Evolutionary conservation across 2,113 vertebrate species (phyloP), one percentile per base, ranked within the genome.

Genomic region (Cepphus grylle): DNA sequence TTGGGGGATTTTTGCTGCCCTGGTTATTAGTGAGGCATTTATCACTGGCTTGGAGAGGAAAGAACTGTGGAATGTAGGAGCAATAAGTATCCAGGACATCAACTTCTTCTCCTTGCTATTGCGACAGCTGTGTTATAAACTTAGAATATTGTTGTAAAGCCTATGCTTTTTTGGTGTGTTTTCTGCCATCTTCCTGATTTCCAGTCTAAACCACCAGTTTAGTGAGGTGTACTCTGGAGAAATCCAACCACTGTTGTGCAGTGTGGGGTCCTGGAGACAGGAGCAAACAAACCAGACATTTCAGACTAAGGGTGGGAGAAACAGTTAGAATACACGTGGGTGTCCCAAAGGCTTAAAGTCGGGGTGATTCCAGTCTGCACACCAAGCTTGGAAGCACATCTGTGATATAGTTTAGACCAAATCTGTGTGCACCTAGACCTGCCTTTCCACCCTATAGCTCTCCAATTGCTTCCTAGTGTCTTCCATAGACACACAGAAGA

Each of bases 301-400:
- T 42, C 7, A 71, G 23, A 29, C 25, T 65, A 32, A 15, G 14
- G 15, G 20, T 14, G 22, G 47, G 20, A 82, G 42, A 38, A 80
- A 74, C 25, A 79, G n/a, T n/a, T n/a, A n/a, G n/a, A 71, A 55
- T 29, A 42, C 11, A 16, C 0, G 0, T n/a, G n/a, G 32, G 3
- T 59, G 11, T 55, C 32, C 34, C 38, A 69, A 83, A 65, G n/a
- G n/a, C 27, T 36, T 12, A 4, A 67, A 67, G 47, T 59, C 38
- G 58, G 79, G 26, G 26, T n/a, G 29, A 58, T 34, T 63, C 29
- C 25, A 29, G n/a, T 8, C 55, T n/a, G 59, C 29, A 45, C n/a
- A 1, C 1, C 9, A 58, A 58, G 32, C 43, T 91, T 49, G n/a
- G 34, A 23, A 76, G 40, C 29, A 23, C 32, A 21, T 3, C 30